Conservation (phyloP, 2,113 vertebrate genomes). For the Lamprotornis superbus region DNA sequence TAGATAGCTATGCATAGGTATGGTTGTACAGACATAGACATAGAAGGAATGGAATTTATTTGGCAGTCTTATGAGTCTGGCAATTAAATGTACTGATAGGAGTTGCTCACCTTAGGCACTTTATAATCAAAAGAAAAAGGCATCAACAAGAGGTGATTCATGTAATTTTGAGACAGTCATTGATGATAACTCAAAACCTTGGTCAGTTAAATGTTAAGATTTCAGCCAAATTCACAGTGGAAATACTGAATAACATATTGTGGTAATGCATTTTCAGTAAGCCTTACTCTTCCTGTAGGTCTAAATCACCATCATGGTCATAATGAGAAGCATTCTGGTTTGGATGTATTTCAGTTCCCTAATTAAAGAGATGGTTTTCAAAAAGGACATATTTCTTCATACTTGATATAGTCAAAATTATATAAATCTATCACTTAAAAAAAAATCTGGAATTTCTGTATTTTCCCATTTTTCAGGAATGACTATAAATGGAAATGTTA, state of each 20-base stretch:
- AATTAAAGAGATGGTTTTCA: not conserved
- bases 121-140: not conserved
- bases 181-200: not conserved
- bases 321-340: not conserved
- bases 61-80: not conserved
- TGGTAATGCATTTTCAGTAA: not conserved
- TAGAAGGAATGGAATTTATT: not conserved
- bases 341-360: not conserved
- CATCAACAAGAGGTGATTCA: not conserved
- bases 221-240: not conserved
- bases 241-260: not conserved
- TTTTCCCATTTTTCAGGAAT: not conserved
- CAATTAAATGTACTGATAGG: not conserved
- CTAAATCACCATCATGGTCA: not conserved
- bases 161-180: not conserved
- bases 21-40: not conserved
- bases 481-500: not conserved
- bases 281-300: not conserved
- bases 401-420: not conserved
- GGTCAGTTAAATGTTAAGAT: not conserved
- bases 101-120: not conserved
- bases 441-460: not conserved
- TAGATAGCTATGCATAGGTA: not conserved
- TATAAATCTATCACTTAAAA: not conserved
- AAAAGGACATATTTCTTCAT: not conserved